phyloP scores from a whole-genome alignment of 2,888 invertebrate genomes.

The Leucozona laternaria region DNA sequence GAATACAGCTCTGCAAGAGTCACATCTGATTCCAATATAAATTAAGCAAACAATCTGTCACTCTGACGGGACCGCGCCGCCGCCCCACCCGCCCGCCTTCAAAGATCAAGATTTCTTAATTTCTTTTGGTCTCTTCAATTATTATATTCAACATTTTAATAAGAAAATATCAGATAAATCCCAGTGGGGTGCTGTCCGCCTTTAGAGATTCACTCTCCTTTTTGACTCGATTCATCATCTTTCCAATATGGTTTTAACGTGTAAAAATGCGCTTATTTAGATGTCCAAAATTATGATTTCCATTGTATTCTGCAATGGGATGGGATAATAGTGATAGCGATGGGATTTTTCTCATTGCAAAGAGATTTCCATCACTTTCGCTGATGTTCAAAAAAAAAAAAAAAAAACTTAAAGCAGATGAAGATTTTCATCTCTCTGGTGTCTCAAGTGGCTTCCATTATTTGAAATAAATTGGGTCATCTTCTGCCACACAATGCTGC shows the following conservation, averaged over 20 bases:
- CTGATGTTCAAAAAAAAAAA: not conserved
- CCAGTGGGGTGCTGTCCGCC: not conserved
- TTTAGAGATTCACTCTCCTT: not conserved
- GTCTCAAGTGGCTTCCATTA: constrained; percentile 9
- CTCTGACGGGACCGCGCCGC: not conserved
- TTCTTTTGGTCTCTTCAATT: not conserved
- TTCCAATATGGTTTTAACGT: not conserved
- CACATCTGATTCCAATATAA: not conserved
- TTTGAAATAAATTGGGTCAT: constrained; percentile 20
- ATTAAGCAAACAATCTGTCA: constrained; percentile 10
- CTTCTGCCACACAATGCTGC: not conserved
- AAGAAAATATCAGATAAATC: not conserved
- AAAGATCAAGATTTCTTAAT: not conserved
- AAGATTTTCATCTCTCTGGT: not conserved
- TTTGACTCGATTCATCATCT: constrained; percentile 3
- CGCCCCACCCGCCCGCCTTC: not conserved
- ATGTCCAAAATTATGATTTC: not conserved
- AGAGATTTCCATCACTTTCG: constrained; percentile 15
- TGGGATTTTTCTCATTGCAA: constrained; percentile 1
- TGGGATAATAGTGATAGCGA: not conserved
- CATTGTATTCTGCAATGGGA: not conserved
- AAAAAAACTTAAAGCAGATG: not conserved
- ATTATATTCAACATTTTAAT: not conserved
- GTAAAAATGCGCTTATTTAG: not conserved
- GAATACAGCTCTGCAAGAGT: not conserved